Evolutionary conservation across 2,888 invertebrate species (phyloP), one percentile per base, ranked within the genome.

Genomic region (Atethmia centrago): DNA sequence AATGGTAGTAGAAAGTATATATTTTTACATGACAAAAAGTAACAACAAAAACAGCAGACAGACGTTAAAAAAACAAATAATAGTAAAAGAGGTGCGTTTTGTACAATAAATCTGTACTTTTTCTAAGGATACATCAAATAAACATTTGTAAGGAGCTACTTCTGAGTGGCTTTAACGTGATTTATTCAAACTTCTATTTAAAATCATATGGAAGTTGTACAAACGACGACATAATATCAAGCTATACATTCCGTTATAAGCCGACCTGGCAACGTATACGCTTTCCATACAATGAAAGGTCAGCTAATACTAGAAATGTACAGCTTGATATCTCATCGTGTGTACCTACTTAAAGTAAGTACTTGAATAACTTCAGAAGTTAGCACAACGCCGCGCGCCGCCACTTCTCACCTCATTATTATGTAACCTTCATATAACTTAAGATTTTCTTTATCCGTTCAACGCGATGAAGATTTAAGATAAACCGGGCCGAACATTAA

Each of bases 401-500:
- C 66, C 42, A 51, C 14, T 42, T 63, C 40, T 42, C 25, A n/a
- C 21, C 70, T 76, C 77, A 62, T 69, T 71, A 71, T 58, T 77
- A 79, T 76, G 77, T 62, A 71, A 58, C 66, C 51, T 36, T 63
- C 56, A 58, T 69, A 75, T 73, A 72, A 80, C 49, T 80, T 76
- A 53, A 36, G 56, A 83, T 68, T 84, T 69, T 80, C 84, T 84
- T 71, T 80, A 71, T 51, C 71, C 59, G 55, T 66, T 64, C 21
- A 64, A 67, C 36, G n/a, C 47, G 47, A 42, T 40, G 40, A 53
- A 82, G 85, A 82, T 84, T 74, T 59, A 62, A 76, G 85, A 85
- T 83, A 71, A 75, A 62, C 66, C 62, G 7, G 42, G 53, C 28
- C 36, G 55, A 42, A 62, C 70, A 61, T 80, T 73, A 77, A 69